These are phyloP conservation scores for Polypterus senegalus DNA, from an alignment of 2,113 vertebrate species.

Conservation along the genomic window DNA sequence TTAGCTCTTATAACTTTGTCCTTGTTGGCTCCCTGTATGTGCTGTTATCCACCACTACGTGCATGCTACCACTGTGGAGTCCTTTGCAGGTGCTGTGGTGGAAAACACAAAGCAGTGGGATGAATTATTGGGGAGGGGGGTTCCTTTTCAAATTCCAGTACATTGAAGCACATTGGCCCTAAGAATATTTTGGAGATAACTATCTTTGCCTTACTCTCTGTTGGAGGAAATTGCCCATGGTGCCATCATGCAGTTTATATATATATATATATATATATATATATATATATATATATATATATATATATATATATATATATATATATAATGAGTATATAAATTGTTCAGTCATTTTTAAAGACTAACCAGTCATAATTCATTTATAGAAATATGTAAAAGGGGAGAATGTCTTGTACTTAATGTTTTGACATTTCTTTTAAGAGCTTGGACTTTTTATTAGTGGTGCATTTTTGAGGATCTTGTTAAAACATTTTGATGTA, in stretches of 20 bases:
- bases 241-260: constrained; percentile 24
- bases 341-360: constrained; percentile 36
- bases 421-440: constrained; percentile 49
- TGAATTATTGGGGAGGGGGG: constrained; percentile 42
- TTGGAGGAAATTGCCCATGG: constrained; percentile 25
- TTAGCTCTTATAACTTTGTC: constrained; percentile 84
- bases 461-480: no score
- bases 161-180: constrained; percentile 24
- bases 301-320: no score
- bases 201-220: constrained; percentile 28
- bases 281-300: no score
- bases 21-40: constrained; percentile 90
- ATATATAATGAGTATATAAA: no score
- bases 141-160: constrained; percentile 36
- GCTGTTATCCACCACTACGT: constrained; percentile 91
- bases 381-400: constrained; percentile 48
- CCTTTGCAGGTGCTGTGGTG: constrained; percentile 85
- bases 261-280: constrained; percentile 10
- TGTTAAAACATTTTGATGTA: no score
- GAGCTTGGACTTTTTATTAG: constrained; percentile 45
- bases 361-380: constrained; percentile 30
- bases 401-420: constrained; percentile 51
- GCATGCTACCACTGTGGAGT: constrained; percentile 85
- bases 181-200: constrained; percentile 24
- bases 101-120: constrained; percentile 83